Percentiles rank a stretch among this genome's conserved stretches.
These are phyloP conservation scores for Pampusana beccarii DNA, from an alignment of 2,113 vertebrate genomes.

Conservation along the genomic window DNA sequence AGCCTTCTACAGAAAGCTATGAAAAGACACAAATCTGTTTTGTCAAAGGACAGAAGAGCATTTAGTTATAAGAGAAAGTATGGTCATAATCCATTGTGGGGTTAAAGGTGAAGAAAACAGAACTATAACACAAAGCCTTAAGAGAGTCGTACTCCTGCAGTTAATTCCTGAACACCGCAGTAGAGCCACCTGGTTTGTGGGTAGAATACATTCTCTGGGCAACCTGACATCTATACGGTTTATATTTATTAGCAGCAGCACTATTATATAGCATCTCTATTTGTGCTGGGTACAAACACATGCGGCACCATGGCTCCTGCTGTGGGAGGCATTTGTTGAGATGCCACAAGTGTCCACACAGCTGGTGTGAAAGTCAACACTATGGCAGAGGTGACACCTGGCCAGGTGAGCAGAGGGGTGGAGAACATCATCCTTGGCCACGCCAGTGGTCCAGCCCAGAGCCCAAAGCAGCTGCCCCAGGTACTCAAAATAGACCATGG, in stretches of 20 bases:
- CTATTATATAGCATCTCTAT: not conserved
- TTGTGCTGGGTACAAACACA: not conserved
- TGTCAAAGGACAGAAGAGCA: constrained; percentile 66
- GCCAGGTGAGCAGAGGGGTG: not conserved
- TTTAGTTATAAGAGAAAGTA: constrained; percentile 67
- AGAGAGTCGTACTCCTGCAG: constrained; percentile 26
- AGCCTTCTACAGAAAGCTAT: constrained; percentile 70
- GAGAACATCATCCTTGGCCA: accelerated
- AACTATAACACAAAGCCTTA: constrained; percentile 46
- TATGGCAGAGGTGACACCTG: accelerated
- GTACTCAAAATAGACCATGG: accelerated
- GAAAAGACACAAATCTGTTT: constrained; percentile 72
- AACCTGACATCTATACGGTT: not conserved
- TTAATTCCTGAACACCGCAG: not conserved
- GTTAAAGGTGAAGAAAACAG: constrained; percentile 66
- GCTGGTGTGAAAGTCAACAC: accelerated
- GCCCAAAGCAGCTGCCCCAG: not conserved
- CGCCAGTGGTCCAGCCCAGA: not conserved
- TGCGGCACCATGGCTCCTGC: not conserved
- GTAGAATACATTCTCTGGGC: not conserved
- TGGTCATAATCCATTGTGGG: constrained; percentile 45
- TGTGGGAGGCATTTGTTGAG: not conserved
- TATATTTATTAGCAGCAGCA: not conserved
- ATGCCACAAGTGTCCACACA: not conserved
- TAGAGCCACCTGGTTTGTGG: not conserved